Evolutionary conservation across 1,140 invertebrate genomes (phyloP), one percentile per base, ranked within the genome.

Genomic region (Magallana angulata): DNA sequence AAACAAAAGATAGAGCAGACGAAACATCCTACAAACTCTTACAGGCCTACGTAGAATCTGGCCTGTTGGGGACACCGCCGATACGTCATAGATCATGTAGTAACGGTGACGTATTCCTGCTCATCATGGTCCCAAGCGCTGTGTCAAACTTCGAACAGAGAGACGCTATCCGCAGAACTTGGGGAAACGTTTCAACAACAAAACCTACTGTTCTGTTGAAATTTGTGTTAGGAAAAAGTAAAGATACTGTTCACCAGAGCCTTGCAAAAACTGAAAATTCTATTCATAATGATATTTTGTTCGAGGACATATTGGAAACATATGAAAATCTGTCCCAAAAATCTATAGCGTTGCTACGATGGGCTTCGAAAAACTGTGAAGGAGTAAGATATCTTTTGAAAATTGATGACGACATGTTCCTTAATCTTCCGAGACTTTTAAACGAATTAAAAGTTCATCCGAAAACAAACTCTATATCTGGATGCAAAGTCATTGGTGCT

Each of bases 271-370:
- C 95, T 57, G 97, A 98, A 93, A 96, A 96, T 91, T 90, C 90
- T 1, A 90, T 90, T 0, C 96, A 96, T 90, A 94, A 95, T 24
- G 97, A 98, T 92, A 95, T 98, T 87, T 95, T 98, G 59, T 97
- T 97, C 94, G 97, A 97, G n/a, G 96, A 96, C 89, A 98, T 98
- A 93, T 87, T 95, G 14, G 97, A 98, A 94, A 95, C 96, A 36
- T 98, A 98, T 92, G 96, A 96, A 90, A 98, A 98, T 94, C 96
- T 98, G 94, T 97, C 97, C 1, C 97, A 97, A 91, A 98, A 98
- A 93, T 97, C 97, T 94, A 96, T 97, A 3, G 97, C 97, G 96
- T 96, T 96, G 6, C 95, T 98, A 57, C 97, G 97, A 93, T 98
- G 97, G 96, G 96, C 96, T 71, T 95, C 96, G 7, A 96, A 96